Conservation (phyloP, 2,888 invertebrate genomes). For the Eupithecia centaureata region DNA sequence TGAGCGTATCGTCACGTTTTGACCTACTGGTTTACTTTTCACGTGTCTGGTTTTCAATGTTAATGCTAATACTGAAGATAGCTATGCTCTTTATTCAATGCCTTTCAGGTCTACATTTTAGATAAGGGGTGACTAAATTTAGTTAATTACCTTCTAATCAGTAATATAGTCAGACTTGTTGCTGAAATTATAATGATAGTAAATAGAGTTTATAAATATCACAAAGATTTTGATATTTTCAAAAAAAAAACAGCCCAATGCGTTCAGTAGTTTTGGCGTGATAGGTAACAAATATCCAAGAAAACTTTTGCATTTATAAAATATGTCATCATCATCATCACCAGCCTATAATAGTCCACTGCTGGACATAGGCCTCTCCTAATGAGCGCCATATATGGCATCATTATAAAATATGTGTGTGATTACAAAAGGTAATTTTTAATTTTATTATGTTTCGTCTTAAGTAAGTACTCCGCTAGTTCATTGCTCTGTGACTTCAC, state of each 20-base stretch:
- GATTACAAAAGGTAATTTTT: too few relatives aligned
- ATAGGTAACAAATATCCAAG: too few relatives aligned
- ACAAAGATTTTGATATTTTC: too few relatives aligned
- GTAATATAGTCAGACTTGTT: neutral
- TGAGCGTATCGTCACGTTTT: slow-evolving; percentile 34
- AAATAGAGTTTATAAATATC: neutral
- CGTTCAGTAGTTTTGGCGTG: too few relatives aligned
- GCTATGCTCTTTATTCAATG: slow-evolving; percentile 1
- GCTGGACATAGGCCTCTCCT: too few relatives aligned
- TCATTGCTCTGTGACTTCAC: slow-evolving; percentile 22
- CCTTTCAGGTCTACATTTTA: neutral
- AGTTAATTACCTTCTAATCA: neutral
- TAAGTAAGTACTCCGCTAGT: neutral
- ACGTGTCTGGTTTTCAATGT: slow-evolving; percentile 19
- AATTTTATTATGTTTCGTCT: too few relatives aligned
- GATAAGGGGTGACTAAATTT: neutral
- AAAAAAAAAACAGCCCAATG: too few relatives aligned
- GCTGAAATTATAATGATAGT: neutral
- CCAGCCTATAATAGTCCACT: too few relatives aligned
- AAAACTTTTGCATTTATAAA: too few relatives aligned
- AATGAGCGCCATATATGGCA: too few relatives aligned
- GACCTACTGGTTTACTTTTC: slow-evolving; percentile 40
- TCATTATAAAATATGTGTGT: too few relatives aligned
- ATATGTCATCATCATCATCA: too few relatives aligned
- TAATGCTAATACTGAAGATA: slow-evolving; percentile 15